These are phyloP conservation scores for Chiridota heheva DNA, from an alignment of 35 echinoderm and acorn worm species.

Conservation along the genomic window DNA sequence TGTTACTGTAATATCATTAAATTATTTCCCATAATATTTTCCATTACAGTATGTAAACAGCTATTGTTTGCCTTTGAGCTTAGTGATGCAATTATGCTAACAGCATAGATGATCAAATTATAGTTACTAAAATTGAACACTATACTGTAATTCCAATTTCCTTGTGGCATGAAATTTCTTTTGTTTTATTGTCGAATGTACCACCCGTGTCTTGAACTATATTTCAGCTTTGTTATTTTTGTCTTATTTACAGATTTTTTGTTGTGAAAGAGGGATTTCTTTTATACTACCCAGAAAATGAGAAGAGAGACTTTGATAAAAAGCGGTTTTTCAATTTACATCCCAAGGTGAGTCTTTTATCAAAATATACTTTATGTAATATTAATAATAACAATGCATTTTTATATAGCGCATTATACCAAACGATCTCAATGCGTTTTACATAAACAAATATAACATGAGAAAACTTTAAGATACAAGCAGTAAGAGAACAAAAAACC, in stretches of 20 bases:
- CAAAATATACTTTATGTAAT: background rate
- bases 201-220: background rate
- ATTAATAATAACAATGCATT: background rate
- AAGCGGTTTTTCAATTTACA: slow-evolving; percentile 94
- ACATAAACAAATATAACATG: no score
- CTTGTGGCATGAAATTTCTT: background rate
- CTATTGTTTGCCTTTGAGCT: background rate
- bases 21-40: no score
- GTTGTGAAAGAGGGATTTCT: slow-evolving; percentile 96
- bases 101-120: background rate
- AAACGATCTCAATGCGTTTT: no score
- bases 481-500: no score
- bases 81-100: background rate
- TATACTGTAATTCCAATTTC: background rate
- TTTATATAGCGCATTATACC: no score
- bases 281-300: slow-evolving; percentile 97
- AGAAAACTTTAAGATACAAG: no score
- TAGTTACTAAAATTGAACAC: background rate
- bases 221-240: background rate
- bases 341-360: slow-evolving; percentile 82
- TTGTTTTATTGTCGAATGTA: background rate
- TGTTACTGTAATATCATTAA: no score
- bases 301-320: slow-evolving; percentile 97
- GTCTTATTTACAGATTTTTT: slow-evolving; percentile 82
- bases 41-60: no score